Conservation (phyloP, 2,113 vertebrate genomes). For the Burhinus oedicnemus region DNA sequence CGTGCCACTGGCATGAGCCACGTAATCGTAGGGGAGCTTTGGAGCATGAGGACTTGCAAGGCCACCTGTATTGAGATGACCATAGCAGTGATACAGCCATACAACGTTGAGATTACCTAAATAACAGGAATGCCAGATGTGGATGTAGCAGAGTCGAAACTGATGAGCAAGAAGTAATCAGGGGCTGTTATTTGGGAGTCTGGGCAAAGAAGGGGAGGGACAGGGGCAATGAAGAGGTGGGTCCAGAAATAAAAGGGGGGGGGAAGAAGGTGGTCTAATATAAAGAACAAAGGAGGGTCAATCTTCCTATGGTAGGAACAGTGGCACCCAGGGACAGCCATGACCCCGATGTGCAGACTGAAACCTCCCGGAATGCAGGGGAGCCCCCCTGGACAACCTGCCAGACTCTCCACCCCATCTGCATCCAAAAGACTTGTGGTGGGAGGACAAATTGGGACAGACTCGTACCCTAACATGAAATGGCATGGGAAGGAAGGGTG, state of each 20-base stretch:
- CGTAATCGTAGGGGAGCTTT: not conserved
- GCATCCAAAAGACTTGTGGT: not conserved
- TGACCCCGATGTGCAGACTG: not conserved
- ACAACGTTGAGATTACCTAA: not conserved
- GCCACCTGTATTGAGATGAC: not conserved
- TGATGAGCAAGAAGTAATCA: rapidly evolving
- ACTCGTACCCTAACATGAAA: not conserved
- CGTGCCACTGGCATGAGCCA: rapidly evolving
- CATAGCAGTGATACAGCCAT: not conserved
- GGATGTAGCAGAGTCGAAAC: not conserved
- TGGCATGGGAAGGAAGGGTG: not conserved
- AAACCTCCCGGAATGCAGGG: not conserved
- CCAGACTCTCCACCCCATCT: not conserved
- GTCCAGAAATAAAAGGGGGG: not conserved
- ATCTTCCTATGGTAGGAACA: not conserved
- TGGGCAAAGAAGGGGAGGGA: not conserved
- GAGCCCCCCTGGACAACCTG: not conserved
- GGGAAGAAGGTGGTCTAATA: not conserved
- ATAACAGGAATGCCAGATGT: not conserved
- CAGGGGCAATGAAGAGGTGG: not conserved
- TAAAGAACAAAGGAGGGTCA: not conserved
- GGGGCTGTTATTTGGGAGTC: not conserved
- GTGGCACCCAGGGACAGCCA: not conserved
- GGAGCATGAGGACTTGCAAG: not conserved
- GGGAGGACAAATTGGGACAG: not conserved